Base-by-base conservation (phyloP, 2,888 invertebrate genomes). In the Ellobium chinense region DNA sequence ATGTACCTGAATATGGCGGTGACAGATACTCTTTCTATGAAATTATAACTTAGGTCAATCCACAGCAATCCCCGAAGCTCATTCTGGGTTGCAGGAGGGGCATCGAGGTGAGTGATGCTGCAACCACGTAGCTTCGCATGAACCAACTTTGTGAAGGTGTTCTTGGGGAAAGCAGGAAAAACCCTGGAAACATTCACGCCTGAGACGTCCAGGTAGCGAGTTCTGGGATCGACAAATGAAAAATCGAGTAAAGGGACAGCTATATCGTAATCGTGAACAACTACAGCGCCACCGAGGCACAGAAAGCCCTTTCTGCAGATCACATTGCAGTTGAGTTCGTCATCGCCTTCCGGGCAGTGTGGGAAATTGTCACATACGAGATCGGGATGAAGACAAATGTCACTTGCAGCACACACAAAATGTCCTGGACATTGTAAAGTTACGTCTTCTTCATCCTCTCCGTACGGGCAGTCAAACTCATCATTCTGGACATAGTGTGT, bases 371-470 rank as follows among this genome's bases (percentile, higher is more conserved):
- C 70, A 62, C 78, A 78, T 18, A 78, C 69, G n/a, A 31, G 69
- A 24, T 78, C 78, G n/a, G 78, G 78, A 24, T 78, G 78, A 7
- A 78, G 31, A 68, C 69, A 78, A 12, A 62, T 46, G 31, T 24
- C 39, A 7, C 62, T 63, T 7, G 29, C 18, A 3, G 54, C 46
- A 63, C 63, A 74, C 1, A 63, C 34, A 21, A 74, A 74, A 24
- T 74, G 31, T 2, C 74, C 74, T 14, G 74, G 63, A 29, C 74
- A 74, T 21, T 46, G 27, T 4, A 63, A 18, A 1, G n/a, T n/a
- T 0, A 63, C 29, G 14, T 36, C 66, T n/a, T 29, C 2, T 58
- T 76, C 76, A 37, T 77, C 68, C 21, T 78, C 69, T 21, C 60
- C 54, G 5, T 27, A 60, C 2, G 60, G 62, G n/a, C 78, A 78